Base-by-base conservation (phyloP, 2,113 vertebrate species). In the Artemisiospiza belli region DNA sequence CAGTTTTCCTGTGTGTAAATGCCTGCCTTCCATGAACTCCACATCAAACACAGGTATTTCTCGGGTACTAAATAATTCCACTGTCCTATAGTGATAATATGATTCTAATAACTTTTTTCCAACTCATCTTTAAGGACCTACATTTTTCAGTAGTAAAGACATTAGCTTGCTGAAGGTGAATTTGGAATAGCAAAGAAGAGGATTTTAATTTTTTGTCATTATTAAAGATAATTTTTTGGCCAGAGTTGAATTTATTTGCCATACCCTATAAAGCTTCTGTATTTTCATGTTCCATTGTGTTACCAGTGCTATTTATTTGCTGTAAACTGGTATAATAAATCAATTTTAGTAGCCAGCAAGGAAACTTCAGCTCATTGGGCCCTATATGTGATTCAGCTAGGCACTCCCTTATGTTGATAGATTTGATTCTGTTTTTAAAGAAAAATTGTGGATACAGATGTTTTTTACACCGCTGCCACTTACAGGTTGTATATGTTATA, bases 401-500 rank as follows among this genome's bases (percentile, higher is more conserved):
- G 12, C 43, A 87, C 66, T 52, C 27, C 14, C 17, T 76, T 79
- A 5, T 23, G 33, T 46, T 57, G 51, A 37, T 30, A 69, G 41
- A 87, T 73, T 92, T 85, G 44, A 66, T 87, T 91, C 37, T 67
- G 62, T 89, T 84, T 85, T 70, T 55, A 92, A 84, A 96, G 74
- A n/a, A 69, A 79, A 41, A 57, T 17, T 1, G 8, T 47, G 31
- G 49, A 39, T 94, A 83, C 39, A 70, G 87, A 92, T 46, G 75
- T 39, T 66, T 92, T 95, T 80, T 41, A 87, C 27, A 79, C 49
- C 12, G 17, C 61, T 76, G 49, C 35, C 35, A 37, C 18, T 92
- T 80, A 62, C 0, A 2, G n/a, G 57, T 51, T 92, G 61, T 6
- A 1, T 46, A 63, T 90, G n/a, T 59, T 35, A 0, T 61, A 89